phyloP scores from a whole-genome alignment of 2,888 invertebrate genomes.

The Microctonus aethiopoides region DNA sequence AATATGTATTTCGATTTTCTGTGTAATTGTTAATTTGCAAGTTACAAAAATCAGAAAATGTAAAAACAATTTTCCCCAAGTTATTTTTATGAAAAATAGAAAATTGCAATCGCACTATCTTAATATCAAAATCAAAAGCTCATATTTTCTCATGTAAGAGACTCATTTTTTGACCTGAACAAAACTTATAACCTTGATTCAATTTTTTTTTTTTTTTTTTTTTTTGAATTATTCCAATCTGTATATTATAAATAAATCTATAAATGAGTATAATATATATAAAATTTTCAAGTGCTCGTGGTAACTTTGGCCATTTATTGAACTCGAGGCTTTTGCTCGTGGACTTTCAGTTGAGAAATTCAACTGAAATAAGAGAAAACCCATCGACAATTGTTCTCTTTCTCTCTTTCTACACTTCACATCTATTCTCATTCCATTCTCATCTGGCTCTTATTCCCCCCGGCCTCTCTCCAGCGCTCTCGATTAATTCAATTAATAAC shows the following conservation, averaged over 20 bases:
- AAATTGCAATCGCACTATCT: too few species aligned
- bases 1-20: too few species aligned
- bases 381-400: not conserved
- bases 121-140: too few species aligned
- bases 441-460: not conserved
- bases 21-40: too few species aligned
- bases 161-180: conserved; percentile 22
- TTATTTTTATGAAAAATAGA: too few species aligned
- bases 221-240: too few species aligned
- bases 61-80: too few species aligned
- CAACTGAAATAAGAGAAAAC: not conserved
- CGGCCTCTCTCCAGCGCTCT: not conserved
- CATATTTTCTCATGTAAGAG: too few species aligned
- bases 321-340: conserved; percentile 5
- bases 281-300: not conserved
- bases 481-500: conserved; percentile 30
- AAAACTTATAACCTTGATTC: not conserved
- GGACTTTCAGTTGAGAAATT: not conserved
- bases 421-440: not conserved
- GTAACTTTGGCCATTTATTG: conserved; percentile 12
- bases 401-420: not conserved
- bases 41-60: too few species aligned
- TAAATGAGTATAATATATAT: not conserved
- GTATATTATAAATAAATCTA: not conserved
- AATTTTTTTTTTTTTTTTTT: too few species aligned